Evolutionary conservation across 1,140 invertebrate genomes (phyloP).

Genomic region (Zaprionus tsacasi): DNA sequence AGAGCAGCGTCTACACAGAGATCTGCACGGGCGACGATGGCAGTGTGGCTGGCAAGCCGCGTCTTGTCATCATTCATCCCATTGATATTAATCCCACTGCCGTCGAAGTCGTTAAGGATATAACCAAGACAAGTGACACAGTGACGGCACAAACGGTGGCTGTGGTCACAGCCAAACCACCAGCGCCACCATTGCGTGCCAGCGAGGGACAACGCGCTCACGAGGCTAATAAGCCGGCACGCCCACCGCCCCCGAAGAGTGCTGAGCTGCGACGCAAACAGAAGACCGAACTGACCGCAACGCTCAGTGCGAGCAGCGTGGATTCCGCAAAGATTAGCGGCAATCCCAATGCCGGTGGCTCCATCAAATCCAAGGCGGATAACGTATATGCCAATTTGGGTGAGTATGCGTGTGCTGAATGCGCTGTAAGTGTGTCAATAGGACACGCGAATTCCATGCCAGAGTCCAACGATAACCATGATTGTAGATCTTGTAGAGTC

Average conservation of each 20-base stretch:
- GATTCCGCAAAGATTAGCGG: slow-evolving; percentile 50
- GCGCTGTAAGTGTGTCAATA: slow-evolving; percentile 17
- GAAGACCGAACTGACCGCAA: slow-evolving; percentile 83
- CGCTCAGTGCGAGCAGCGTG: slow-evolving; percentile 63
- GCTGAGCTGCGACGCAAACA: slow-evolving; percentile 87
- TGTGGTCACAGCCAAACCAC: slow-evolving; percentile 85
- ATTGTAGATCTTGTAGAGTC: no score
- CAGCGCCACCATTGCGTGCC: slow-evolving; percentile 84
- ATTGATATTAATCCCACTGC: slow-evolving; percentile 91
- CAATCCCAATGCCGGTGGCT: slow-evolving; percentile 51
- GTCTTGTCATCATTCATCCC: slow-evolving; percentile 94
- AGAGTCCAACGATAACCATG: no score
- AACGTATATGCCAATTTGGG: slow-evolving; percentile 92
- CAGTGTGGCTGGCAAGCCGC: slow-evolving; percentile 85
- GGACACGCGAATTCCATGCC: slow-evolving; percentile 22
- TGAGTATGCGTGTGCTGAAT: slow-evolving; percentile 43
- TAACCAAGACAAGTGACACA: slow-evolving; percentile 81
- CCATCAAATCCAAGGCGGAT: slow-evolving; percentile 85
- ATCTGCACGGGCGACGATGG: slow-evolving; percentile 74
- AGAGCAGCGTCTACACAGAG: slow-evolving; percentile 77
- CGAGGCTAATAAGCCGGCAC: slow-evolving; percentile 87
- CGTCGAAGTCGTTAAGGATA: slow-evolving; percentile 90
- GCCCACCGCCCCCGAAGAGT: slow-evolving; percentile 89
- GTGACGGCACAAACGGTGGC: slow-evolving; percentile 79
- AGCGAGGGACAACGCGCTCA: slow-evolving; percentile 79